These are phyloP conservation scores for Oscheius sp. DNA, from an alignment of 2,888 invertebrate species.

Conservation along the genomic window DNA sequence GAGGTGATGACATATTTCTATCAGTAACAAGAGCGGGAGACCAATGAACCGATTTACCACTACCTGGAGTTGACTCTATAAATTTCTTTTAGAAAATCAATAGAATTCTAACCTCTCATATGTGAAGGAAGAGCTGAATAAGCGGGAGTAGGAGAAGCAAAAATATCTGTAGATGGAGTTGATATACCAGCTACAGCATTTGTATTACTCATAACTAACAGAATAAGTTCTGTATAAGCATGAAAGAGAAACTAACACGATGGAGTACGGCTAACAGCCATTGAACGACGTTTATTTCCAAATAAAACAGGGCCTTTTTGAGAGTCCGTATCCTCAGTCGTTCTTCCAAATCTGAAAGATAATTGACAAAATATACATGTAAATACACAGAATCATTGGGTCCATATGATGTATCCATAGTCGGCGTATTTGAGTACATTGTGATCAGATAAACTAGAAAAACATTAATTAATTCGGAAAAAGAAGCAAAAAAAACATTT, in stretches of 20 bases:
- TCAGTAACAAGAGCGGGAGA: slow-evolving; percentile 46
- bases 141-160: slow-evolving; percentile 40
- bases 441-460: no score
- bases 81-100: not conserved
- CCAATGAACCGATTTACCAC: slow-evolving; percentile 46
- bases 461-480: no score
- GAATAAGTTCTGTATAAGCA: not conserved
- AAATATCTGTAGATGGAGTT: slow-evolving; percentile 52
- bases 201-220: slow-evolving; percentile 34
- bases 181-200: slow-evolving; percentile 30
- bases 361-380: not conserved
- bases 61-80: slow-evolving; percentile 14
- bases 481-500: no score
- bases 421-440: slow-evolving; percentile 17
- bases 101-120: slow-evolving; percentile 37
- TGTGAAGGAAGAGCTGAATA: slow-evolving; percentile 39
- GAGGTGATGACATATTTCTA: slow-evolving; percentile 16
- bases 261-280: slow-evolving; percentile 21
- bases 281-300: slow-evolving; percentile 26
- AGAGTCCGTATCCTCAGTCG: not conserved
- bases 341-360: not conserved
- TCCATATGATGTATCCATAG: slow-evolving; percentile 13
- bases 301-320: slow-evolving; percentile 9
- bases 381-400: slow-evolving; percentile 20
- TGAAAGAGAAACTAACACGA: slow-evolving; percentile 6